Evolutionary conservation across 2,888 invertebrate species (phyloP).

Genomic region (Aethes cnicana): DNA sequence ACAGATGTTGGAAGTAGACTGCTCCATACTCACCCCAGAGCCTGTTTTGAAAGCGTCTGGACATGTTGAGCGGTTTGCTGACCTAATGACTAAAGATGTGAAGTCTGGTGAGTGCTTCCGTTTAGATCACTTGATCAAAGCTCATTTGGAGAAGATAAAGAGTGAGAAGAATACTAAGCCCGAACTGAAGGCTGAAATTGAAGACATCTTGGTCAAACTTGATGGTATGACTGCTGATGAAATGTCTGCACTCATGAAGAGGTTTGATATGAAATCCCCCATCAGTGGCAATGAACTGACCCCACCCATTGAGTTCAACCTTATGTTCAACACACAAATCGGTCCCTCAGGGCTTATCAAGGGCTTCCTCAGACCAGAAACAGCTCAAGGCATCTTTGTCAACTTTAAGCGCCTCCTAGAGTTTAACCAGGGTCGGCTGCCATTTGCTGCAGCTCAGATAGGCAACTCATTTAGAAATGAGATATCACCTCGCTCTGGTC

Average conservation of each 20-base stretch:
- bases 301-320: constrained; percentile 98
- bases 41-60: constrained; percentile 98
- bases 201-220: constrained; percentile 90
- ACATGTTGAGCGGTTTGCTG: constrained; percentile 99
- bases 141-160: constrained; percentile 92
- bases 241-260: constrained; percentile 91
- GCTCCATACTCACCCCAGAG: constrained; percentile 98
- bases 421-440: constrained; percentile 97
- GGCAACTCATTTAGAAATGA: constrained; percentile 99
- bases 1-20: constrained; percentile 99
- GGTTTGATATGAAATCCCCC: constrained; percentile 97
- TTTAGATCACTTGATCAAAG: constrained; percentile 98
- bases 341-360: constrained; percentile 97
- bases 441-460: constrained; percentile 99
- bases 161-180: constrained; percentile 91
- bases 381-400: constrained; percentile 99
- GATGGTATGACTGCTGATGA: constrained; percentile 96
- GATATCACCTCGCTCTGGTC: constrained; percentile 98
- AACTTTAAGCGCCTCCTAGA: constrained; percentile 98
- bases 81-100: constrained; percentile 99
- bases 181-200: constrained; percentile 87
- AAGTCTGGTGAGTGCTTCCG: constrained; percentile 98
- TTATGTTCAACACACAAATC: constrained; percentile 99
- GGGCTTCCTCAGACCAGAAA: constrained; percentile 98
- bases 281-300: constrained; percentile 96